These are phyloP conservation scores for Melieria omissa DNA, from an alignment of 2,888 invertebrate species.

Conservation along the genomic window DNA sequence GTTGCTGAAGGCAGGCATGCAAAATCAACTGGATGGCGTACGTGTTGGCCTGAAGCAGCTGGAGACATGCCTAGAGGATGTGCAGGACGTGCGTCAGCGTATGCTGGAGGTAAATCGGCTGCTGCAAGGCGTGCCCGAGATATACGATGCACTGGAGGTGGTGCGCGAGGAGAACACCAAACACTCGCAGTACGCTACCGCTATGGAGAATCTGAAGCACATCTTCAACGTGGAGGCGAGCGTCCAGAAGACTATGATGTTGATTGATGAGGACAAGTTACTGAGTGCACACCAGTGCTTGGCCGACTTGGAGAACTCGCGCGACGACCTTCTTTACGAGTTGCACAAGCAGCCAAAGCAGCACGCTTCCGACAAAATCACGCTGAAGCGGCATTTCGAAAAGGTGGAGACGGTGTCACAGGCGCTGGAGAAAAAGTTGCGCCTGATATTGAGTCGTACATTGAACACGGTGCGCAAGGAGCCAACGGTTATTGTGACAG, in stretches of 20 bases:
- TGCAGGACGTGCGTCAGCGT: constrained; percentile 78
- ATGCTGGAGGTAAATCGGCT: constrained; percentile 81
- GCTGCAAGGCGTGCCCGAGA: constrained; percentile 80
- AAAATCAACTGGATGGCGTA: constrained; percentile 97
- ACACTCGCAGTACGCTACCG: constrained; percentile 97
- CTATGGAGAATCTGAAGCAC: constrained; percentile 97
- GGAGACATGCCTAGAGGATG: constrained; percentile 85
- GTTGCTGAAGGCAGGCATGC: constrained; percentile 93
- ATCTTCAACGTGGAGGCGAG: constrained; percentile 98
- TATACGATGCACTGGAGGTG: constrained; percentile 83
- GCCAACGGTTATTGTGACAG: constrained; percentile 95
- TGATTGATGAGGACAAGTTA: constrained; percentile 94
- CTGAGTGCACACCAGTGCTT: constrained; percentile 94
- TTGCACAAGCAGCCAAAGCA: constrained; percentile 93
- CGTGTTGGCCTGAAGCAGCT: constrained; percentile 92
- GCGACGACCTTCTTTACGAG: constrained; percentile 95
- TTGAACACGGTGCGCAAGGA: constrained; percentile 94
- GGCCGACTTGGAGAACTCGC: constrained; percentile 94
- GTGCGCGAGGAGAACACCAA: constrained; percentile 93
- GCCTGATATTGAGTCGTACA: constrained; percentile 88
- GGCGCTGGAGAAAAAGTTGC: constrained; percentile 89
- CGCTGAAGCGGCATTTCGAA: constrained; percentile 95
- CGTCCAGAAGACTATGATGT: constrained; percentile 91
- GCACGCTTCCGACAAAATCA: constrained; percentile 84
- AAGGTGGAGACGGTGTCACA: constrained; percentile 93